A percentile compares a stretch with the other conserved stretches of the same genome.
Conservation (phyloP, 2,113 vertebrate species). For the Columbina picui region DNA sequence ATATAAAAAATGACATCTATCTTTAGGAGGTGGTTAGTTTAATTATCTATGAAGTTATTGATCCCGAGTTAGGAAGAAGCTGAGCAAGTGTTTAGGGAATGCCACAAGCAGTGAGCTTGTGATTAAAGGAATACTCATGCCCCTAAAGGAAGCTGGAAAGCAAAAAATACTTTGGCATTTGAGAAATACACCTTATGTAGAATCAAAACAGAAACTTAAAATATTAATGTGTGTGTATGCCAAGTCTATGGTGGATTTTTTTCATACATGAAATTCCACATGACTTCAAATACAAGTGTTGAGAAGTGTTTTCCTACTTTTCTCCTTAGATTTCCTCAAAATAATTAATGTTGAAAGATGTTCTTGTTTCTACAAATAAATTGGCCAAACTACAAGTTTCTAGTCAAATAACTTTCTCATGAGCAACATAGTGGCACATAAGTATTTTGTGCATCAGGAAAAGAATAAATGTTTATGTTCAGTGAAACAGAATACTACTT, state of each 20-base stretch:
- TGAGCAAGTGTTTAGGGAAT: neutral
- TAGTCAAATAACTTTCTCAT: neutral
- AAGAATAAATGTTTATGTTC: neutral
- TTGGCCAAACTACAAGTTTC: neutral
- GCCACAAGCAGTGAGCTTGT: neutral
- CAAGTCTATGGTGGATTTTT: neutral
- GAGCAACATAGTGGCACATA: neutral
- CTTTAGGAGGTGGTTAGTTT: conserved; percentile 18
- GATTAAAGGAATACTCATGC: neutral
- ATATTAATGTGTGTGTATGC: neutral
- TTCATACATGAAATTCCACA: neutral
- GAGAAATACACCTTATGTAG: neutral
- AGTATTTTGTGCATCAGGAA: neutral
- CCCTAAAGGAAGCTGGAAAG: neutral
- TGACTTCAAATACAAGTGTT: neutral
- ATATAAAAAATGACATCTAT: neutral
- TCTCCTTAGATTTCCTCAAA: neutral
- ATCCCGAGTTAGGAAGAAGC: neutral
- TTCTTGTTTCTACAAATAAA: neutral
- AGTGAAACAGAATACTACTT: neutral
- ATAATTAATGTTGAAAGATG: neutral
- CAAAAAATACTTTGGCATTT: neutral
- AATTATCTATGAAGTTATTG: conserved; percentile 21
- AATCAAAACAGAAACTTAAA: conserved; percentile 3
- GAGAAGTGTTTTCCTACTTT: neutral